Evolutionary conservation across 2,888 invertebrate genomes (phyloP).

Genomic region (Halocaridina rubra): DNA sequence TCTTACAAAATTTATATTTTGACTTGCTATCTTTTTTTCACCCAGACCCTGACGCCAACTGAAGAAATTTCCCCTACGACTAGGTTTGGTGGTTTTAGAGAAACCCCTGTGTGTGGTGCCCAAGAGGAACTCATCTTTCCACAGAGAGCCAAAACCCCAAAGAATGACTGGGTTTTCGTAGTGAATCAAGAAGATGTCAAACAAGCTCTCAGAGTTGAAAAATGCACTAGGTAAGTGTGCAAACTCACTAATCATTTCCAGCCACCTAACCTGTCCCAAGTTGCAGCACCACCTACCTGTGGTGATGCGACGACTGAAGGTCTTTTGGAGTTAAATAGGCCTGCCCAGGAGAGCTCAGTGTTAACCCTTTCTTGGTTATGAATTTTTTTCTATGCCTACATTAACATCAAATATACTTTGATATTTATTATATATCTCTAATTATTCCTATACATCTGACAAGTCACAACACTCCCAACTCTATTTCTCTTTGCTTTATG

Average conservation of each 20-base stretch:
- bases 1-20: no score
- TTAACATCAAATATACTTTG: no score
- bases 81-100: neutral
- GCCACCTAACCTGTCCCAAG: neutral
- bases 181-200: conserved; percentile 76
- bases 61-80: neutral
- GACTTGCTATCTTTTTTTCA: neutral
- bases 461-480: no score
- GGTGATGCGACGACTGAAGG: neutral
- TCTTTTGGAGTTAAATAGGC: neutral
- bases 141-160: conserved; percentile 66
- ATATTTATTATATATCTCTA: no score
- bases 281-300: neutral
- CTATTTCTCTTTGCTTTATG: no score
- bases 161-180: conserved; percentile 76
- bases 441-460: no score
- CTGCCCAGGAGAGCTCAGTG: neutral
- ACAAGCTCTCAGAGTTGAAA: conserved; percentile 81
- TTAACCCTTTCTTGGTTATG: neutral
- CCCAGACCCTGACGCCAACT: neutral
- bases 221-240: conserved; percentile 74
- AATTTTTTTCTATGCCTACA: no score
- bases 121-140: conserved; percentile 60
- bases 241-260: neutral
- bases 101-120: conserved; percentile 26